phyloP scores from a whole-genome alignment of 2,888 invertebrate species.

The Minunthozetes semirufus region DNA sequence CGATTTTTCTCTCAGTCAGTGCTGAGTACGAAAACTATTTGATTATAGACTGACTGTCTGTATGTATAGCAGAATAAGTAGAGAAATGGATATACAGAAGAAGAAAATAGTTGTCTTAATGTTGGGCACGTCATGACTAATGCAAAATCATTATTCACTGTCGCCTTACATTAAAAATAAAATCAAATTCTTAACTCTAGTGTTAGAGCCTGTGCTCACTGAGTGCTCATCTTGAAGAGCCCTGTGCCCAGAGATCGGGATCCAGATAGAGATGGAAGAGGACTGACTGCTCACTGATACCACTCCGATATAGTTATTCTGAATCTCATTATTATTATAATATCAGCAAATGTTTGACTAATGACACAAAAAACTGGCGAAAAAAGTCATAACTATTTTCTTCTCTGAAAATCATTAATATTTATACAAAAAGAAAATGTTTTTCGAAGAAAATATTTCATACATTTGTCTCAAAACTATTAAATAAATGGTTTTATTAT shows the following conservation, averaged over 20 bases:
- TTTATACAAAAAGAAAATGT: no score
- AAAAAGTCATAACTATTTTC: no score
- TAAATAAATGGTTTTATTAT: no score
- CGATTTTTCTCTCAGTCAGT: no score
- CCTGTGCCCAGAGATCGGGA: background rate
- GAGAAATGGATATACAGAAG: background rate
- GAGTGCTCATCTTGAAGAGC: background rate
- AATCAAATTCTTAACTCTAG: background rate
- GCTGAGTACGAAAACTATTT: background rate
- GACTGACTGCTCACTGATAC: no score
- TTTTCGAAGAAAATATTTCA: no score
- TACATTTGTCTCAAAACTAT: no score
- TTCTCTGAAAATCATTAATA: no score
- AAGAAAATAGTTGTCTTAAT: background rate
- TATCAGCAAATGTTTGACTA: no score
- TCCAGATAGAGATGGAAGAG: background rate
- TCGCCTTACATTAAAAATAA: background rate
- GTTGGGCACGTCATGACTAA: conserved; percentile 17
- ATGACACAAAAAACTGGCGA: no score
- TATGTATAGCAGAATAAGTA: background rate
- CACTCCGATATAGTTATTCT: no score
- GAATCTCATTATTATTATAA: no score
- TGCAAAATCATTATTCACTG: conserved; percentile 14
- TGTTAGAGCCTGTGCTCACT: background rate
- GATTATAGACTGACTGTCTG: background rate